Conservation (phyloP, 2,888 invertebrate species). For the Gastrophysa polygoni region DNA sequence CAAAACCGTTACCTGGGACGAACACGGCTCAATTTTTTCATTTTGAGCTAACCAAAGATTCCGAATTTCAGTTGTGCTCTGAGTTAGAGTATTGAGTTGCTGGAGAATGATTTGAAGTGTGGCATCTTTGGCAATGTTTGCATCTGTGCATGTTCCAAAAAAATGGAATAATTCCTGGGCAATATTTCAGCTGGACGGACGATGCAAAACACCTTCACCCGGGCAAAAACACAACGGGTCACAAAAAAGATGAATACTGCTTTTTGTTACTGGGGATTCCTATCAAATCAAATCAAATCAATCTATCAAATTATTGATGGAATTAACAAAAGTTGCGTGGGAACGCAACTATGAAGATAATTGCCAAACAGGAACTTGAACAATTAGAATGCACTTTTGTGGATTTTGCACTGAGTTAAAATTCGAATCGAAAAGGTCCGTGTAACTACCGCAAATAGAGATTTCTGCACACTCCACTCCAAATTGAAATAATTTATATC, state of each 20-base stretch:
- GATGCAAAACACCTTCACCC: neutral
- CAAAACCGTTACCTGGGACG: neutral
- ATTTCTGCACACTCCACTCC: too few species aligned
- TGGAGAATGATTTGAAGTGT: too few species aligned
- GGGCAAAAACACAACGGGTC: neutral
- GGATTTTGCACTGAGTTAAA: neutral
- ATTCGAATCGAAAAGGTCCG: neutral
- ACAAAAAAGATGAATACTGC: too few species aligned
- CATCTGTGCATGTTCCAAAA: neutral
- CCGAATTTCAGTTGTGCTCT: neutral
- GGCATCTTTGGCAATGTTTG: neutral
- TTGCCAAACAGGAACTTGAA: too few species aligned
- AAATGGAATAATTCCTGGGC: neutral
- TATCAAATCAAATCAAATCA: too few species aligned
- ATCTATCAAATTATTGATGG: neutral
- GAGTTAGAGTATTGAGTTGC: neutral
- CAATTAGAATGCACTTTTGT: neutral
- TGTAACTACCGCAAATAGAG: too few species aligned
- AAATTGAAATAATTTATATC: too few species aligned
- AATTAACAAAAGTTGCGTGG: too few species aligned
- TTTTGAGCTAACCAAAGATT: constrained; percentile 2
- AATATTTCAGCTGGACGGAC: neutral
- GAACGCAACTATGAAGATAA: too few species aligned
- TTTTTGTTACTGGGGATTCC: neutral
- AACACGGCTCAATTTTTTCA: neutral